phyloP scores from a whole-genome alignment of 2,113 vertebrate genomes.

The Sarotherodon lohbergeri region DNA sequence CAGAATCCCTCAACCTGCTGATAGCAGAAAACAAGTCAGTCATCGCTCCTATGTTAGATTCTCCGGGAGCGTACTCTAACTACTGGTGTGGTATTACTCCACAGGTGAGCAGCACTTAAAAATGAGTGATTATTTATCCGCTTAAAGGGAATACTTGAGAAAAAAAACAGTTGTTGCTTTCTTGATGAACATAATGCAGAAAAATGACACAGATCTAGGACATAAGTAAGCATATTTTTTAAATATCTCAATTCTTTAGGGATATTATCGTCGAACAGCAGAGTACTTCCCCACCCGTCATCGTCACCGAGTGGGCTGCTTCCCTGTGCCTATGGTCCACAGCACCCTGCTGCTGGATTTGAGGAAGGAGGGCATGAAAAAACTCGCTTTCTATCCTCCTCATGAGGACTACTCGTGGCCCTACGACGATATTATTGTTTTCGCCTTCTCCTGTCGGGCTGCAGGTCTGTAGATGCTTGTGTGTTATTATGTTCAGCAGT shows the following conservation, averaged over 20 bases:
- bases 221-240: background rate
- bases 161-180: background rate
- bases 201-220: background rate
- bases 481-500: background rate
- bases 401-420: constrained; percentile 92
- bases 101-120: constrained; percentile 72
- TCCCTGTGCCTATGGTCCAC: constrained; percentile 88
- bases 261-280: constrained; percentile 88
- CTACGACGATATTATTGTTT: constrained; percentile 93
- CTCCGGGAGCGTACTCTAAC: constrained; percentile 93
- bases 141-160: background rate
- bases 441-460: constrained; percentile 86
- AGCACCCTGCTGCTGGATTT: constrained; percentile 87
- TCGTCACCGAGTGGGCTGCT: constrained; percentile 84
- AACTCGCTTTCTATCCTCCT: constrained; percentile 86
- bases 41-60: constrained; percentile 91
- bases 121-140: background rate
- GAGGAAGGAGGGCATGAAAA: constrained; percentile 74
- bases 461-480: constrained; percentile 68
- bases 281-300: constrained; percentile 96
- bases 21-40: constrained; percentile 84
- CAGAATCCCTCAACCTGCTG: constrained; percentile 81
- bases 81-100: constrained; percentile 98
- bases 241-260: constrained; percentile 61
- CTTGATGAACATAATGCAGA: background rate